Base-by-base conservation (phyloP, 2,113 vertebrate genomes). In the Ciconia maguari region DNA sequence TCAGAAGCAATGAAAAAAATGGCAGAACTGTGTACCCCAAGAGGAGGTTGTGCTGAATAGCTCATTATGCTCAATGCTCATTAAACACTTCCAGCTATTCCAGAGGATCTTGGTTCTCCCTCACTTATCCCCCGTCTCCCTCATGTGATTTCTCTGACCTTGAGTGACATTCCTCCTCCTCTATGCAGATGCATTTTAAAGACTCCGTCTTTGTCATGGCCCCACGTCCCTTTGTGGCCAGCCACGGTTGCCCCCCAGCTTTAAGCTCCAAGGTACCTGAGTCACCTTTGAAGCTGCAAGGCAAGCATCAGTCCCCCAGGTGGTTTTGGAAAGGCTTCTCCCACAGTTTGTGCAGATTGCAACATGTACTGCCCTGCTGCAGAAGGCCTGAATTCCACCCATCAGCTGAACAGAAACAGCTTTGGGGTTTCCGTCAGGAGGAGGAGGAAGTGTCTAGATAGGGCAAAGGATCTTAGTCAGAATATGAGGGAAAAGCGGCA, bases 191-290 rank as follows among this genome's bases (percentile, higher is more conserved):
- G 36, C 4, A 5, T 34, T 66, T 83, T 75, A 51, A 46, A 71
- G 62, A n/a, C 6, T 12, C 13, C 5, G 0, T 25, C 41, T 74
- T 42, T 41, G 46, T 8, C 48, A 11, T 4, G 2, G n/a, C 13
- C 24, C 32, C 27, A 21, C 1, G 1, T 36, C 16, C 18, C 22
- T 76, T 52, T 38, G 36, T 8, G 5, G 25, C 62, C 79, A 91
- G 15, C 20, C 41, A 8, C 1, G 0, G 21, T 25, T 54, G 8
- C 76, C 46, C 24, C 21, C 46, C 64, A 61, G 61, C 11, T 62
- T 58, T 42, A 11, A 48, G 26, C 9, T 58, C 34, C 16, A 8
- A 32, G 46, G 44, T 46, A 8, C 32, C 75, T 20, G n/a, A 34
- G n/a, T 51, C 66, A 44, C 38, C 34, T 80, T 4, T 46, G 72